Conservation (phyloP, 2,113 vertebrate genomes). For the Equus quagga region DNA sequence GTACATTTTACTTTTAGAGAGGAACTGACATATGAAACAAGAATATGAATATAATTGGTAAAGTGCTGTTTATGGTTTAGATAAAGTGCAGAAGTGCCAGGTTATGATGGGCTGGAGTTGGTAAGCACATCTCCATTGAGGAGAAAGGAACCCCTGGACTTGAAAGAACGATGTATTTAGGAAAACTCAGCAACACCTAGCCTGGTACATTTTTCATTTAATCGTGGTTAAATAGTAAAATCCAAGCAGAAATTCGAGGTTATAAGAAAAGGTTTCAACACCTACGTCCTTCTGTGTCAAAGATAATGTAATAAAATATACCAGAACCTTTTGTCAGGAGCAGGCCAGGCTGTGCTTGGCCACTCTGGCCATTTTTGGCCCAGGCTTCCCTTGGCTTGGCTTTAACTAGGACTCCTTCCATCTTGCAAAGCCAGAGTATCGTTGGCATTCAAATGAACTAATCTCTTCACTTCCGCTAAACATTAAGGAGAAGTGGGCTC, state of each 20-base stretch:
- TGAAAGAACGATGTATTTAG: not conserved
- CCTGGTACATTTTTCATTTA: not conserved
- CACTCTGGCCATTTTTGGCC: not conserved
- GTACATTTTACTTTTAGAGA: slow-evolving; percentile 8
- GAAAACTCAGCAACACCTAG: not conserved
- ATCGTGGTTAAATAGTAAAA: slow-evolving; percentile 5
- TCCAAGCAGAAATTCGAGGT: not conserved
- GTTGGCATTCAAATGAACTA: not conserved
- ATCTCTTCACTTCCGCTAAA: not conserved
- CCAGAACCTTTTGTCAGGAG: not conserved
- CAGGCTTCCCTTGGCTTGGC: not conserved
- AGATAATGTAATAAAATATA: not conserved
- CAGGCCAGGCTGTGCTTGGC: not conserved
- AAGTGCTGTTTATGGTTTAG: not conserved
- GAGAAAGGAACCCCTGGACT: not conserved
- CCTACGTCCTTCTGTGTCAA: not conserved
- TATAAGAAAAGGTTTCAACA: not conserved
- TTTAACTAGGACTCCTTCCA: not conserved
- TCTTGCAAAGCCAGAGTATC: not conserved
- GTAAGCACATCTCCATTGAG: not conserved
- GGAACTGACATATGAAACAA: not conserved
- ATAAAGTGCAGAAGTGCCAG: not conserved
- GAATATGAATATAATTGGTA: not conserved
- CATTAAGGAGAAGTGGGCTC: not conserved
- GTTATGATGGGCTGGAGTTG: not conserved